Conservation (phyloP, 2,797 vertebrate species). For the Scolopax bukidnonensis region DNA sequence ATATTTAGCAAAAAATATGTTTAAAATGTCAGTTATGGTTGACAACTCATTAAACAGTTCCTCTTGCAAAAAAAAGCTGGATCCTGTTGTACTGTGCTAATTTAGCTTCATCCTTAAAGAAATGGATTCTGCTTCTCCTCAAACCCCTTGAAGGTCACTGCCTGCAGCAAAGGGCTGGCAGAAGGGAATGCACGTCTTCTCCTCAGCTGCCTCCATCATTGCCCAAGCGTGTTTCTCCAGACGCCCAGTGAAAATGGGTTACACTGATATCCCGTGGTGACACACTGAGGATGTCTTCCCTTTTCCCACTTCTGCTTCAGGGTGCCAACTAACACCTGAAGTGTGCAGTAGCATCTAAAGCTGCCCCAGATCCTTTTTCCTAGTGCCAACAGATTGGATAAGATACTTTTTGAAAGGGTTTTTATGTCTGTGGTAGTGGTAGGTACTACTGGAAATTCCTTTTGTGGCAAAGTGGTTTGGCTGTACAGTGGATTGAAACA, state of each 20-base stretch:
- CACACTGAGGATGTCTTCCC: background rate
- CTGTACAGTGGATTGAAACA: background rate
- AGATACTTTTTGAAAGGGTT: background rate
- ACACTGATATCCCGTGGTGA: background rate
- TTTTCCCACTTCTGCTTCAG: background rate
- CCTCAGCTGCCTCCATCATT: background rate
- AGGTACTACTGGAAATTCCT: background rate
- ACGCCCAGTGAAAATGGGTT: background rate
- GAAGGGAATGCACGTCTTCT: background rate
- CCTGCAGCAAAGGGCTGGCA: background rate
- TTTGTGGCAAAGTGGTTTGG: background rate
- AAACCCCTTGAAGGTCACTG: background rate
- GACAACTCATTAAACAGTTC: background rate
- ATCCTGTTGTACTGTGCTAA: background rate
- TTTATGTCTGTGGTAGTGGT: background rate
- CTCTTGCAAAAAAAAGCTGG: background rate
- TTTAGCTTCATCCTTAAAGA: background rate
- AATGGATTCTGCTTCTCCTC: background rate
- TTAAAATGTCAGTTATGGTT: background rate
- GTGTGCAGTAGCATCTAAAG: background rate
- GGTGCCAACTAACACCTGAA: background rate
- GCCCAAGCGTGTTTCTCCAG: accelerated
- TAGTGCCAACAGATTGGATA: background rate
- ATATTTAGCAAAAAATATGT: background rate
- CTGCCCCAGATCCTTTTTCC: background rate